Base-by-base conservation (phyloP, 2,888 invertebrate genomes). In the Polia nebulosa region DNA sequence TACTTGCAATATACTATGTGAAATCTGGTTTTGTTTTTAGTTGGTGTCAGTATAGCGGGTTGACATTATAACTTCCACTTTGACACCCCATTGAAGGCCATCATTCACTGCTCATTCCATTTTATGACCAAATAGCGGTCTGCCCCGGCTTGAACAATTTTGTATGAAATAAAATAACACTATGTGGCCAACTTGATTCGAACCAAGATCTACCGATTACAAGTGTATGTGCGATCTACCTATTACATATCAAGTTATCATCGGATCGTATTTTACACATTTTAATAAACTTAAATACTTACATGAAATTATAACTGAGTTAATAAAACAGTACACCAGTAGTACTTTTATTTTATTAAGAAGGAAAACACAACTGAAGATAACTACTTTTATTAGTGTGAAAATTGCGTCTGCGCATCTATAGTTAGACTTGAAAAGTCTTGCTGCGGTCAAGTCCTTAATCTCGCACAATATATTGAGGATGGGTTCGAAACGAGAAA, bases 21-120 rank as follows among this genome's bases (percentile, higher is more conserved):
- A 67, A 55, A 67, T 47, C 39, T 67, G 47, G 3, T 47, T 47
- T 68, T 39, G 39, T 67, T 67, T 53, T 55, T 47, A 53, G 65
- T 66, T 53, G 17, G 20, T 32, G 8, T 41, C 17, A 51, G 32
- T 51, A 63, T 22, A 7, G 7, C n/a, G 1, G 20, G 20, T 67
- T 55, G 5, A 49, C 6, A 39, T 47, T 29, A 29, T 27, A 36
- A 29, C 6, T 65, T 45, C n/a, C 25, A 36, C 15, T 53, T 8
- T 17, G 27, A 51, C n/a, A 27, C 17, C 17, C 45, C 7, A n/a
- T 15, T 8, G 2, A 52, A 32, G 4, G 20, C 15, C 5, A 20
- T 53, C 20, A 15, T 13, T 53, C 8, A 53, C 34, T 34, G 15
- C 34, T 20, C 15, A 34, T 34, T 53, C 20, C 32, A 53, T 32